Evolutionary conservation across 2,113 vertebrate genomes (phyloP).

Genomic region (Myrmecophaga tridactyla): DNA sequence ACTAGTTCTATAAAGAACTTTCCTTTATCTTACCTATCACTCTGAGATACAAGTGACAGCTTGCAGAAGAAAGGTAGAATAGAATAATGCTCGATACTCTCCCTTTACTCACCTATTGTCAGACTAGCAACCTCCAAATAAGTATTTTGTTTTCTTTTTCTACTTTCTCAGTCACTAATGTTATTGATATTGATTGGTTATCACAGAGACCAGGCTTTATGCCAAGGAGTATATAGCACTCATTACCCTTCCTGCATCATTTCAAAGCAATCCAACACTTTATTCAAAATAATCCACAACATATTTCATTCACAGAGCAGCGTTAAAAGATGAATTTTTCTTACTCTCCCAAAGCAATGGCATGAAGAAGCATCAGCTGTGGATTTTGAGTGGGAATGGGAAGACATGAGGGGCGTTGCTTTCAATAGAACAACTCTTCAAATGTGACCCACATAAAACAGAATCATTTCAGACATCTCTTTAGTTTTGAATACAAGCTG

Average conservation of each 20-base stretch:
- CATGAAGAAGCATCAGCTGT: too few species aligned
- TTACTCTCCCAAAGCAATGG: not conserved
- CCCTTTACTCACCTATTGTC: too few species aligned
- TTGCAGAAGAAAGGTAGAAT: not conserved
- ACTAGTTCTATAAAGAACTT: not conserved
- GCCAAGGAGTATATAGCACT: not conserved
- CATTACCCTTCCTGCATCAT: not conserved
- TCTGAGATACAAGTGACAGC: not conserved
- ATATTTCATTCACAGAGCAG: not conserved
- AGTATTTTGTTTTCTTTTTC: too few species aligned
- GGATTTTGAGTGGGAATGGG: not conserved
- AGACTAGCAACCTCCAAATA: too few species aligned
- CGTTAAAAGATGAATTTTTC: not conserved
- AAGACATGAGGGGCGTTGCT: accelerated
- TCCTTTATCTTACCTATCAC: not conserved
- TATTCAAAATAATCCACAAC: too few species aligned
- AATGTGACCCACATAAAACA: not conserved
- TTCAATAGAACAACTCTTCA: not conserved
- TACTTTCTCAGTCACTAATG: not conserved
- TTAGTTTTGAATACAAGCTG: not conserved
- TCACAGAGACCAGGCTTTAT: not conserved
- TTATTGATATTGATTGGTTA: not conserved
- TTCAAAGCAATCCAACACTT: not conserved
- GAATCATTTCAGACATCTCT: not conserved
- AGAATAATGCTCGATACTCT: not conserved